These are phyloP conservation scores for Stratiomys singularior DNA, from an alignment of 2,888 invertebrate genomes.

Conservation along the genomic window DNA sequence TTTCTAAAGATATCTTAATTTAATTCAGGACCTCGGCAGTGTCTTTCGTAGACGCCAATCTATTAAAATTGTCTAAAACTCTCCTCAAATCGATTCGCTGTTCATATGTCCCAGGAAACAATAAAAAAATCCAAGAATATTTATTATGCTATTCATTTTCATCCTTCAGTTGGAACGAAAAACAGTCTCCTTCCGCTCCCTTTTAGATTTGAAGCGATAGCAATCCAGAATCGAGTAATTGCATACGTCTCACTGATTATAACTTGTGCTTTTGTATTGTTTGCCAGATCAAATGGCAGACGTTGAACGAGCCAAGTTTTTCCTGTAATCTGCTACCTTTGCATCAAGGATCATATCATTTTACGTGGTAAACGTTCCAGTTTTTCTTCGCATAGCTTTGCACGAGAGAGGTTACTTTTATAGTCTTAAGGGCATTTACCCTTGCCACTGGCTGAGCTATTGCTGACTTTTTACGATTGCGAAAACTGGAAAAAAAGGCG, in stretches of 20 bases:
- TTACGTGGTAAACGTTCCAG: neutral
- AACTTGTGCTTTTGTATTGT: neutral
- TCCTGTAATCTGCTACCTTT: neutral
- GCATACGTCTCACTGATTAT: neutral
- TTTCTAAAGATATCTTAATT: no score
- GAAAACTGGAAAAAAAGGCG: no score
- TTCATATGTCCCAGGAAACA: no score
- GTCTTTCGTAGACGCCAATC: no score
- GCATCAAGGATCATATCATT: neutral
- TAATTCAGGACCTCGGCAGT: no score
- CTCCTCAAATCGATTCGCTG: no score
- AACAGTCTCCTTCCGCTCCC: no score
- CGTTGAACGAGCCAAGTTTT: neutral
- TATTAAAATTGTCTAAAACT: no score
- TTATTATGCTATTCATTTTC: no score
- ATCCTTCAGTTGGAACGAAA: no score
- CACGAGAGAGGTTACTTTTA: neutral
- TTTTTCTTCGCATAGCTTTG: neutral
- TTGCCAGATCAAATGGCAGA: neutral
- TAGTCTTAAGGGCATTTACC: conserved; percentile 1
- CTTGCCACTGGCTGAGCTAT: neutral
- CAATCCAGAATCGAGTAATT: neutral
- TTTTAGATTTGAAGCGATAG: no score
- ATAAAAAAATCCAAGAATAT: no score
- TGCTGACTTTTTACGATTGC: neutral